Evolutionary conservation across 2,113 vertebrate genomes (phyloP).

Genomic region (Corydoras sp.): DNA sequence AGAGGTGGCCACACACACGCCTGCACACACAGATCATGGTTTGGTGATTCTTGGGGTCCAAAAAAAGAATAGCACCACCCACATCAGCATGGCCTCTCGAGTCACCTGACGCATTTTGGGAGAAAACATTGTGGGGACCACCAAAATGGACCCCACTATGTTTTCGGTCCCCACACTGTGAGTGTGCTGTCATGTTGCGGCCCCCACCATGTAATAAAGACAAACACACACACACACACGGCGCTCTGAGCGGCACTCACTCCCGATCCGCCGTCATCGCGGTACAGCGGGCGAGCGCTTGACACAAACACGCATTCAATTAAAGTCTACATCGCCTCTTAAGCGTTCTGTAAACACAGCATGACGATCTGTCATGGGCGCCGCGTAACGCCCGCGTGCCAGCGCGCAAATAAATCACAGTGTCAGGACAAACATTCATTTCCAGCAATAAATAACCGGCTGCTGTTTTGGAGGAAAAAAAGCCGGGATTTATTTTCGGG

Average conservation of each 20-base stretch:
- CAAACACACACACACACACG: too few relatives aligned
- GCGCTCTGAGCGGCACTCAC: background rate
- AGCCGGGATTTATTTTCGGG: background rate
- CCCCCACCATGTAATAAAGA: too few relatives aligned
- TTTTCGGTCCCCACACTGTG: too few relatives aligned
- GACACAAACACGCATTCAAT: constrained; percentile 22
- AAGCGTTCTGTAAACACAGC: constrained; percentile 10
- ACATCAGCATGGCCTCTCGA: too few relatives aligned
- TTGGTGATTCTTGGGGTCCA: too few relatives aligned
- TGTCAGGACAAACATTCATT: background rate
- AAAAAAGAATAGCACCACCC: too few relatives aligned
- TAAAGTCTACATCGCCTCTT: constrained; percentile 1
- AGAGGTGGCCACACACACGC: too few relatives aligned
- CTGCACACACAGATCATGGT: too few relatives aligned
- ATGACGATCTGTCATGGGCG: background rate
- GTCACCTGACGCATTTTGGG: too few relatives aligned
- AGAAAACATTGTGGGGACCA: too few relatives aligned
- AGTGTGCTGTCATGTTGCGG: too few relatives aligned
- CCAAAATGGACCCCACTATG: too few relatives aligned
- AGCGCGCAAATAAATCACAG: constrained; percentile 6
- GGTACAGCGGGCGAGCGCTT: background rate
- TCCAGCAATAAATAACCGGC: constrained; percentile 9
- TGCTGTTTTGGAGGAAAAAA: background rate
- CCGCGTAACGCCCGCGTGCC: background rate
- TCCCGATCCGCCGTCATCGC: constrained; percentile 4